Percentiles rank a stretch among this genome's conserved stretches.
These are phyloP conservation scores for Cephalophus harveyi DNA, from an alignment of 2,113 vertebrate genomes.

Conservation along the genomic window DNA sequence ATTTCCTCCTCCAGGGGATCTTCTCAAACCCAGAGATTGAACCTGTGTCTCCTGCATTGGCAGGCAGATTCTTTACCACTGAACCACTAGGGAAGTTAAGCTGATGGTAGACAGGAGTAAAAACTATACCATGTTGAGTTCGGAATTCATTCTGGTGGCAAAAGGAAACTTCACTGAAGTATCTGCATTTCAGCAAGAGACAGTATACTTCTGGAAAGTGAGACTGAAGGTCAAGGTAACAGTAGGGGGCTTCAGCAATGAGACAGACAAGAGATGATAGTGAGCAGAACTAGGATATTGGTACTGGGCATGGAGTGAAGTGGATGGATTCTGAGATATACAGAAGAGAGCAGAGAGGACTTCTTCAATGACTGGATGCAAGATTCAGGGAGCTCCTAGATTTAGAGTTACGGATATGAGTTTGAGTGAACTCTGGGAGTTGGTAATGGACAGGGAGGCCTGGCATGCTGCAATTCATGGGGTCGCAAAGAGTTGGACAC, in stretches of 20 bases:
- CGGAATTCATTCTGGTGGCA: not conserved
- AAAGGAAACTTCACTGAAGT: not conserved
- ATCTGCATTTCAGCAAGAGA: not conserved
- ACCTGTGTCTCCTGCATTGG: not conserved
- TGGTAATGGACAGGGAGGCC: too few species aligned
- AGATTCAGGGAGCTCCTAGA: not conserved
- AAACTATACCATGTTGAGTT: not conserved
- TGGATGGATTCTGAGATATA: not conserved
- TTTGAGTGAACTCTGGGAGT: too few species aligned
- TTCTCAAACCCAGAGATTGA: not conserved
- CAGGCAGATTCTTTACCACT: not conserved
- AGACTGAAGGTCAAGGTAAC: not conserved
- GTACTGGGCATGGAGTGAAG: not conserved
- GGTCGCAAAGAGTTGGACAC: too few species aligned
- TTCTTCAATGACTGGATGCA: not conserved
- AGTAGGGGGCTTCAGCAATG: not conserved
- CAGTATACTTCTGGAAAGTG: not conserved
- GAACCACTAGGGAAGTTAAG: not conserved
- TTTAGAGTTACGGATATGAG: not conserved
- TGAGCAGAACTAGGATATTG: not conserved
- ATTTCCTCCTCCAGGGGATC: not conserved
- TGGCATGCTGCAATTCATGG: too few species aligned
- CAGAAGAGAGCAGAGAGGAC: not conserved
- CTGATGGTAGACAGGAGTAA: not conserved
- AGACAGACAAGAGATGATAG: not conserved